Evolutionary conservation across 2,113 vertebrate species (phyloP), one percentile per base, ranked within the genome.

Genomic region (Scolopax mira): DNA sequence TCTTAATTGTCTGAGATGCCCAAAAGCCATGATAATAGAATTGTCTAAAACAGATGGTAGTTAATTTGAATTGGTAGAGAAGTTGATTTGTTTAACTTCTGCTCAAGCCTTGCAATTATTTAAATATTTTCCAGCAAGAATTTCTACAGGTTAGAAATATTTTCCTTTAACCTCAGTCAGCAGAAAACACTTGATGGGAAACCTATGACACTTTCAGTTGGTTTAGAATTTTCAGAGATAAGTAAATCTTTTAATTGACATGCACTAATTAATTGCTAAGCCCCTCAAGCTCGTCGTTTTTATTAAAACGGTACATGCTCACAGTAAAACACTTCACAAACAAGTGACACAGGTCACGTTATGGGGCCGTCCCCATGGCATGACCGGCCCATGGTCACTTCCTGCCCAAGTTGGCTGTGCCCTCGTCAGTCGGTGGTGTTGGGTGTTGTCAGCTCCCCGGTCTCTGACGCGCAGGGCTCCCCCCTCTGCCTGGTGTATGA

Each of bases 281-380:
- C 48, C 61, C 11, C 25, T 41, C 61, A 58, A 58, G 39, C 28
- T 69, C 24, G 15, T 27, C 31, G 18, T 35, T 77, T 71, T 31
- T 71, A 25, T 28, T 66, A 28, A 60, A 49, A 61, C 57, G 22
- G 27, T 57, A 25, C 19, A 7, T 41, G 9, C 21, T 8, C 30
- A 42, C 5, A 22, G 57, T 18, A 69, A 54, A 84, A 67, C 12
- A 11, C 22, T 80, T 64, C 18, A 14, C 33, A 39, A 65, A 39
- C 28, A 13, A 39, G 48, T 44, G 17, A 11, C 49, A 3, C 2
- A 8, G 78, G 21, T 35, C 37, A 16, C 1, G 0, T 52, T 37
- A 2, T 22, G 3, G 51, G 18, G 33, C 13, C 83, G 41, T n/a
- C 35, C 55, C 44, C 19, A 0, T 0, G 0, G 24, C 3, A 4